Percentiles rank a stretch among this genome's conserved stretches.
Conservation (phyloP, 1,140 invertebrate genomes). For the Holotrichia oblita region DNA sequence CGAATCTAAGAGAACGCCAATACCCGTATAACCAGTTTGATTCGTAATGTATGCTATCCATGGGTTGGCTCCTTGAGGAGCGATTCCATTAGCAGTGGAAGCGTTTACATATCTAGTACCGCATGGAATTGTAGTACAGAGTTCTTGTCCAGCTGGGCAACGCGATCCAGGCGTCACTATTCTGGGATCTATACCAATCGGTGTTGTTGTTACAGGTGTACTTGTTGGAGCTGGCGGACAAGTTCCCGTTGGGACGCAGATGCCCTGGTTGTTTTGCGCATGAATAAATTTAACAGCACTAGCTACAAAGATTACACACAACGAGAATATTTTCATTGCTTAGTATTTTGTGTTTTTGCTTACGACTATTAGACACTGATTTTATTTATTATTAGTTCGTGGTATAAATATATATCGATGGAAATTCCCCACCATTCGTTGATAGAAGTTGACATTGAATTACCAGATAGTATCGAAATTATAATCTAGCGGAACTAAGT, state of each 20-base stretch:
- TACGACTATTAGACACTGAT: neutral
- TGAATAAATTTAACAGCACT: neutral
- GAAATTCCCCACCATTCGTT: constrained; percentile 3
- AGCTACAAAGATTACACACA: neutral
- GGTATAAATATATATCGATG: neutral
- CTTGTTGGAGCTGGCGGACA: neutral
- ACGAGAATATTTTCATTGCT: neutral
- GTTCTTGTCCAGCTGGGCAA: constrained; percentile 42
- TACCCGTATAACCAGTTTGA: constrained; percentile 53
- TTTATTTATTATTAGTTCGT: neutral
- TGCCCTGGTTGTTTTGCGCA: too few species aligned
- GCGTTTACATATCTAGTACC: constrained; percentile 48
- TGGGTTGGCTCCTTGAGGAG: constrained; percentile 52
- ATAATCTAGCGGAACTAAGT: too few species aligned
- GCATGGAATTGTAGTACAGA: constrained; percentile 45
- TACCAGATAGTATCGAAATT: neutral
- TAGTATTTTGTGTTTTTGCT: neutral
- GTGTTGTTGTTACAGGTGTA: neutral
- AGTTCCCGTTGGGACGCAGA: constrained; percentile 42
- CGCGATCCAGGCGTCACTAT: constrained; percentile 34
- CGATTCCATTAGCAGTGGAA: constrained; percentile 46
- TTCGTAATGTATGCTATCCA: constrained; percentile 58
- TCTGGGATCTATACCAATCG: constrained; percentile 39
- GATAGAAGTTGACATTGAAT: neutral
- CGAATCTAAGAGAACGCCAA: constrained; percentile 55